Evolutionary conservation across 2,113 vertebrate species (phyloP).

Genomic region (Motacilla tschutschensis): DNA sequence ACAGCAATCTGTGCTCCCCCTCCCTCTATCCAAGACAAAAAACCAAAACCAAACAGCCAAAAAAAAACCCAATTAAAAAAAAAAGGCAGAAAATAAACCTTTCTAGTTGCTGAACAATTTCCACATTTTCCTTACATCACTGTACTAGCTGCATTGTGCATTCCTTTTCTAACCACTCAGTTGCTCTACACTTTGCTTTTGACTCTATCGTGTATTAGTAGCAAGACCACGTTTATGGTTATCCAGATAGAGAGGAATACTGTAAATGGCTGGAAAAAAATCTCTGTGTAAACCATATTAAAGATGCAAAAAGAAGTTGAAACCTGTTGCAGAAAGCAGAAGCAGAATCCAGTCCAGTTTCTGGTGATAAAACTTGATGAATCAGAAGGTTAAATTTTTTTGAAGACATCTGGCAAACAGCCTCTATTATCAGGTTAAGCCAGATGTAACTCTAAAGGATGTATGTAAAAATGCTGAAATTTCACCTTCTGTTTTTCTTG

Average conservation of each 20-base stretch:
- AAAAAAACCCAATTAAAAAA: not conserved
- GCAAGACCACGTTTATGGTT: conserved; percentile 8
- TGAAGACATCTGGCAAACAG: not conserved
- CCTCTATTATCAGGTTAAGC: not conserved
- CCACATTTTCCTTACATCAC: not conserved
- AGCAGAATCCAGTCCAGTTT: not conserved
- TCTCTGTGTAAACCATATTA: conserved; percentile 5
- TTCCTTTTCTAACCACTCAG: not conserved
- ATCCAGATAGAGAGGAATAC: not conserved
- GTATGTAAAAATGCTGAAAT: not conserved
- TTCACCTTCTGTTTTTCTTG: not conserved
- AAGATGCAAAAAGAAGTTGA: conserved; percentile 16
- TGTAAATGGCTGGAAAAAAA: conserved; percentile 32
- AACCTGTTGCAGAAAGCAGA: not conserved
- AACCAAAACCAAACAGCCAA: not conserved
- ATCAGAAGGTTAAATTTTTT: not conserved
- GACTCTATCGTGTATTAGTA: not conserved
- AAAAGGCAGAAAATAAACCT: not conserved
- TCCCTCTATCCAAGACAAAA: not conserved
- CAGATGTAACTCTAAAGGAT: not conserved
- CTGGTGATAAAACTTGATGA: not conserved
- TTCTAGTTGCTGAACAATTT: not conserved
- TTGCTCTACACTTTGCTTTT: not conserved
- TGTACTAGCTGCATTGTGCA: fast-evolving
- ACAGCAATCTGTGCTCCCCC: fast-evolving